Evolutionary conservation across 2,888 invertebrate genomes (phyloP).

Genomic region (Drosophila peninsularis): DNA sequence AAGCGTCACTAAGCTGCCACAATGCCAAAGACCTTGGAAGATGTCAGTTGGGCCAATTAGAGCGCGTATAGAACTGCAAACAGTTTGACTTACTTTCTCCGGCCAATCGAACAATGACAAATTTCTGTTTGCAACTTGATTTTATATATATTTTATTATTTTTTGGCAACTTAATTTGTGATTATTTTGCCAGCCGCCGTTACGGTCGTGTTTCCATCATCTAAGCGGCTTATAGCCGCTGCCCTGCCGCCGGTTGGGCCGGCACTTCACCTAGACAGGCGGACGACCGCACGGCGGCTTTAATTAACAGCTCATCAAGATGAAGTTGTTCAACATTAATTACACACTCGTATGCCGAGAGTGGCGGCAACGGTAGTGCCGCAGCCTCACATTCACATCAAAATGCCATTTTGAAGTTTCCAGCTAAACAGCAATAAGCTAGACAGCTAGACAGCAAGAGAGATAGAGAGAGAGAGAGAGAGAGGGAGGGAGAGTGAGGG

Average conservation of each 20-base stretch:
- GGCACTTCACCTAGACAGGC: conserved; percentile 24
- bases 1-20: conserved; percentile 66
- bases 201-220: conserved; percentile 60
- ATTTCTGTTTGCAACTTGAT: conserved; percentile 32
- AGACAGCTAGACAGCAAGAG: conserved; percentile 12
- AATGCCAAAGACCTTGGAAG: conserved; percentile 68
- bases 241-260: conserved; percentile 9
- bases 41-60: conserved; percentile 69
- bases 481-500: conserved; percentile 2
- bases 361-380: conserved; percentile 55
- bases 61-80: conserved; percentile 60
- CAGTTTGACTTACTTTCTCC: conserved; percentile 74
- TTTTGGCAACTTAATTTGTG: conserved; percentile 59
- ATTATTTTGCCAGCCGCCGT: conserved; percentile 55
- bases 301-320: conserved; percentile 78
- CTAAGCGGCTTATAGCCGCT: conserved; percentile 69
- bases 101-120: conserved; percentile 56
- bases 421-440: conserved; percentile 40
- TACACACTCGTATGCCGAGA: conserved; percentile 59
- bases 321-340: conserved; percentile 77
- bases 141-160: neutral
- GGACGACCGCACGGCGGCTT: conserved; percentile 54
- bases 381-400: conserved; percentile 53
- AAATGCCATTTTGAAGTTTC: conserved; percentile 61
- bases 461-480: neutral